A percentile compares a stretch with the other conserved stretches of the same genome.
Conservation (phyloP, 2,797 vertebrate species). For the Craterocephalus amniculus region DNA sequence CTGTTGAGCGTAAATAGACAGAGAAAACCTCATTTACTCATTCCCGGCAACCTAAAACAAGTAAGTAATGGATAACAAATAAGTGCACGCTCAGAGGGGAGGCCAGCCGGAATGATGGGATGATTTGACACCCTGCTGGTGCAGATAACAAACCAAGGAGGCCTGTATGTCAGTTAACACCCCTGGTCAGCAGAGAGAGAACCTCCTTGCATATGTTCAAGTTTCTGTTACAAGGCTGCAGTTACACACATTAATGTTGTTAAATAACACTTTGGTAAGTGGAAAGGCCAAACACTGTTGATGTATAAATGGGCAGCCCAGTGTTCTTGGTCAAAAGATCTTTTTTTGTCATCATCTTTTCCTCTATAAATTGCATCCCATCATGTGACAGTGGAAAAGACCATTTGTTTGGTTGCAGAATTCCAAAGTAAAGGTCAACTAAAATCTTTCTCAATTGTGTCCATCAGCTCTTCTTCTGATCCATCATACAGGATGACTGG, state of each 20-base stretch:
- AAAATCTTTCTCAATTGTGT: conserved; percentile 84
- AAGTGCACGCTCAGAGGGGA: conserved; percentile 39
- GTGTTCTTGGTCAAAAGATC: conserved; percentile 29
- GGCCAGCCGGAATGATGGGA: conserved; percentile 7
- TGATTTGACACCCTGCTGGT: conserved; percentile 34
- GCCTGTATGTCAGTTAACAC: conserved; percentile 31
- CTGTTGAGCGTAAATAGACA: background rate
- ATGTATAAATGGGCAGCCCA: conserved; percentile 6
- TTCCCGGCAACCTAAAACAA: conserved; percentile 30
- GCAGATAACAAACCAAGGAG: conserved; percentile 38
- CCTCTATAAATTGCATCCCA: background rate
- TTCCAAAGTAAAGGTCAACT: conserved; percentile 65
- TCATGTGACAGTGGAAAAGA: background rate
- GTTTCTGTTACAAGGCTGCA: conserved; percentile 25
- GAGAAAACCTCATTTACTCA: conserved; percentile 18
- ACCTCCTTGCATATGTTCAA: conserved; percentile 31
- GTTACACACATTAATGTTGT: conserved; percentile 36
- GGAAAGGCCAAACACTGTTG: background rate
- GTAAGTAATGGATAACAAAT: conserved; percentile 47
- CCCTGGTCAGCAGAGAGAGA: conserved; percentile 18
- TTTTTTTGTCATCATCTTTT: conserved; percentile 9
- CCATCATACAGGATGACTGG: conserved; percentile 78
- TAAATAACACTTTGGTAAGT: conserved; percentile 54
- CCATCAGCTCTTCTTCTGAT: conserved; percentile 86
- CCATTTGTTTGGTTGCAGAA: background rate